These are phyloP conservation scores for Probosciger aterrimus DNA, from an alignment of 2,113 vertebrate species.

Conservation along the genomic window DNA sequence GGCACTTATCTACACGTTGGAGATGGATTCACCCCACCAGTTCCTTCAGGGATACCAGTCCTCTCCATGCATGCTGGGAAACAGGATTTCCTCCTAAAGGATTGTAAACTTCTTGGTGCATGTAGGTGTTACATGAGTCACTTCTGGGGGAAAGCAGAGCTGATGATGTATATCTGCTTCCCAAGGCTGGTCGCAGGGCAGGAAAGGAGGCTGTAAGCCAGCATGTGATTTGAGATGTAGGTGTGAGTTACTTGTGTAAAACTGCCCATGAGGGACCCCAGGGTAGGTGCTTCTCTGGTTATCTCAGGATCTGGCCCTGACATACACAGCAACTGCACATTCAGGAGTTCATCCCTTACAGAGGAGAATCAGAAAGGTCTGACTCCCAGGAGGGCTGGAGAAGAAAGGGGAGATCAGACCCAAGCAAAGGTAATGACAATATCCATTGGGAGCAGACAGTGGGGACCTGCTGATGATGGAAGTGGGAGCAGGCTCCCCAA, in stretches of 20 bases:
- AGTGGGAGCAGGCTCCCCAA: background rate
- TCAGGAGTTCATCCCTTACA: background rate
- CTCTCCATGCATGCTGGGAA: background rate
- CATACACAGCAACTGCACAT: accelerated
- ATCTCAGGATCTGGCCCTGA: background rate
- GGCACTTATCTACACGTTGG: background rate
- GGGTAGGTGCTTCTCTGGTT: background rate
- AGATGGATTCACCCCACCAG: slow-evolving; percentile 4
- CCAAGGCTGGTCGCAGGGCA: background rate
- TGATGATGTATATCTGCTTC: background rate
- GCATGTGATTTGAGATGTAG: background rate
- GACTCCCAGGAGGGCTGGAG: background rate
- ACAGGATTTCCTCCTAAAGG: background rate
- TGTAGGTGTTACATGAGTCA: background rate
- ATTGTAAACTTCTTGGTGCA: background rate
- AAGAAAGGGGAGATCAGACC: background rate
- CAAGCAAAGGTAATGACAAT: background rate
- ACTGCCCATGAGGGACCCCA: background rate
- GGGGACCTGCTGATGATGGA: accelerated
- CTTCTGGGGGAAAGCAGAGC: background rate
- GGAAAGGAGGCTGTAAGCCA: background rate
- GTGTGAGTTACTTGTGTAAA: background rate
- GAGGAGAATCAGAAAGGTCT: background rate
- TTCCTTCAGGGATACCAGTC: slow-evolving; percentile 24
- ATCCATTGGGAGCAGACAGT: accelerated